Evolutionary conservation across 2,797 vertebrate genomes (phyloP).

Genomic region (Enteromius paludinosus): DNA sequence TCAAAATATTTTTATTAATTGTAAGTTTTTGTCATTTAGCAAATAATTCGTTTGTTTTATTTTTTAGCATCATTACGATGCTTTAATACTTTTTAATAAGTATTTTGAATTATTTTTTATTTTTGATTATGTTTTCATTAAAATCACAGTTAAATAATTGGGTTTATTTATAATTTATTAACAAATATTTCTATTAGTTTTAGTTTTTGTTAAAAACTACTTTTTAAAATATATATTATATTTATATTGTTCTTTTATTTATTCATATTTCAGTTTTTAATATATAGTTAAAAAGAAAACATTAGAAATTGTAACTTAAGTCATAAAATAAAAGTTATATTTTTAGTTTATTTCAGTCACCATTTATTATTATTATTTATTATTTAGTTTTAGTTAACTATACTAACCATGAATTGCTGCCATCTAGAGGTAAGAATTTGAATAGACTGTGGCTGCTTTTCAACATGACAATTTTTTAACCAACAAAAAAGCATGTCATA

Average conservation of each 20-base stretch:
- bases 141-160: background rate
- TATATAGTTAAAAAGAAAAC: background rate
- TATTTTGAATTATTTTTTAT: background rate
- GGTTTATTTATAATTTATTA: background rate
- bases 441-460: background rate
- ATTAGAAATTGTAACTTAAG: background rate
- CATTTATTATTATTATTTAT: background rate
- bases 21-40: background rate
- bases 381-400: background rate
- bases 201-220: background rate
- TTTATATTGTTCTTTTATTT: background rate
- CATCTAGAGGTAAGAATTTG: slow-evolving; percentile 25
- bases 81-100: background rate
- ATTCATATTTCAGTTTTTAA: background rate
- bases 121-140: background rate
- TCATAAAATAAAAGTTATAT: background rate
- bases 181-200: too few relatives aligned
- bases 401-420: background rate
- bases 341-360: background rate
- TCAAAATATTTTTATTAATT: too few relatives aligned
- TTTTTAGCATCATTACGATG: background rate
- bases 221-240: background rate
- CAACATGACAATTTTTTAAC: background rate
- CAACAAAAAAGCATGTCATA: background rate
- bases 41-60: background rate